phyloP scores from a whole-genome alignment of 2,888 invertebrate species.

The Arenicola marina region DNA sequence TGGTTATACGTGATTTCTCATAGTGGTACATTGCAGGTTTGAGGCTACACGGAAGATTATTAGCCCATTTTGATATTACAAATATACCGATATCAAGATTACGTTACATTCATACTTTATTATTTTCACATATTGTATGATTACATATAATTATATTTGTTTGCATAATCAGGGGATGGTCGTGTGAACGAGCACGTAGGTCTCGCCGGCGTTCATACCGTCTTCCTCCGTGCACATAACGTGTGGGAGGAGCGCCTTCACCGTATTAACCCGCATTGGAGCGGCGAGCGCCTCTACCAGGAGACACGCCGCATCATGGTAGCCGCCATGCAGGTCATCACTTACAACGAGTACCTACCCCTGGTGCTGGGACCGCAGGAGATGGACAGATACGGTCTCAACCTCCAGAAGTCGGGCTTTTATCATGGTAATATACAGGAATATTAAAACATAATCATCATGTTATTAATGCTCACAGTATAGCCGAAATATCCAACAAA shows the following conservation, averaged over 20 bases:
- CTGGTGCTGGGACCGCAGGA: conserved; percentile 71
- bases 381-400: conserved; percentile 65
- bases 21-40: no score
- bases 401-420: conserved; percentile 52
- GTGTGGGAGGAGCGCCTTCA: conserved; percentile 70
- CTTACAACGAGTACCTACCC: conserved; percentile 48
- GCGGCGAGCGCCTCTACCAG: conserved; percentile 68
- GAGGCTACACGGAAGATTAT: no score
- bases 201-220: conserved; percentile 81
- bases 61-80: no score
- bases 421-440: no score
- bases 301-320: conserved; percentile 9
- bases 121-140: no score
- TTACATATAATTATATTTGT: no score
- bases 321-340: conserved; percentile 47
- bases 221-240: conserved; percentile 88
- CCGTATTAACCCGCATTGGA: conserved; percentile 75
- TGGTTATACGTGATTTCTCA: no score
- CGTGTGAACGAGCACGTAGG: conserved; percentile 86
- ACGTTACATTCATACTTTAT: no score
- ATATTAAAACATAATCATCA: no score
- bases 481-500: no score
- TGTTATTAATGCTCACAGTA: no score
- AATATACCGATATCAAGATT: no score
- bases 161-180: conserved; percentile 77